phyloP scores from a whole-genome alignment of 2,113 vertebrate species.

The Phycodurus eques region DNA sequence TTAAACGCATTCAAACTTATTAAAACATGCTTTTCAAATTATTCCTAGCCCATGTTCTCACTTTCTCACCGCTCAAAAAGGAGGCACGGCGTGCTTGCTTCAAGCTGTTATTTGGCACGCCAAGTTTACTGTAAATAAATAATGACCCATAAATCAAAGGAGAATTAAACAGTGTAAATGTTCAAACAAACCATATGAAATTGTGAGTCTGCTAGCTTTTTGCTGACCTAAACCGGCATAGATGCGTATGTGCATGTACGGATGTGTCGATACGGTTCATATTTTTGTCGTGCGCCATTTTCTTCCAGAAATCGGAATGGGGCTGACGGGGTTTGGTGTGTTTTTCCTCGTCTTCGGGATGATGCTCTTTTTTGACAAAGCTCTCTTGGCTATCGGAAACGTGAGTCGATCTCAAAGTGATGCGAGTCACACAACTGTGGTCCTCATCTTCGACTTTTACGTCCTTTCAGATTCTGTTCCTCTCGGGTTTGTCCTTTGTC shows the following conservation, averaged over 20 bases:
- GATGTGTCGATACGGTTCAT: not conserved
- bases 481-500: conserved; percentile 92
- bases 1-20: too few relatives aligned
- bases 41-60: too few relatives aligned
- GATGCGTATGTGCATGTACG: not conserved
- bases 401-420: conserved; percentile 72
- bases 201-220: not conserved
- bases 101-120: not conserved
- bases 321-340: conserved; percentile 94
- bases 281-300: not conserved
- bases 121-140: not conserved
- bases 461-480: conserved; percentile 87
- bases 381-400: conserved; percentile 96
- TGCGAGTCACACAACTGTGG: not conserved
- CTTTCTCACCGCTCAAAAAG: too few relatives aligned
- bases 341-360: conserved; percentile 99
- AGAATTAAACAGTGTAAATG: not conserved
- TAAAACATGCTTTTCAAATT: too few relatives aligned
- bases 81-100: not conserved
- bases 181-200: not conserved
- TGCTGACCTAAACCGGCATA: not conserved
- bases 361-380: conserved; percentile 99
- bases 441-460: not conserved
- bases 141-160: not conserved
- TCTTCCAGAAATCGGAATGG: conserved; percentile 93